Evolutionary conservation across 1,140 invertebrate species (phyloP), one percentile per base, ranked within the genome.

Genomic region (Stegodyphus mimosarum): DNA sequence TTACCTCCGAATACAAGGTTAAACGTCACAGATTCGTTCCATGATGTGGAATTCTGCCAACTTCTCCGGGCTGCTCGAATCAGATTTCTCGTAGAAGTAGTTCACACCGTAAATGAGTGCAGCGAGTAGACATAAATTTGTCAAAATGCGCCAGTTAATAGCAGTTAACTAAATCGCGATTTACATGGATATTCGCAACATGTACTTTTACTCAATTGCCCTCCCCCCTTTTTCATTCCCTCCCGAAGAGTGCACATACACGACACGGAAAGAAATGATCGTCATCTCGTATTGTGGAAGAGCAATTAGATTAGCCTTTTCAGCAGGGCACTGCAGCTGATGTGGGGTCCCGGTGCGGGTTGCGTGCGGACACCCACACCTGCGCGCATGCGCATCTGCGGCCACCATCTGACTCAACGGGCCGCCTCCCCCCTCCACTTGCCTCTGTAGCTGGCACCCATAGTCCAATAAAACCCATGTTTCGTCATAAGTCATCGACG

Each of bases 341-440:
- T n/a, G 11, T 67, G 64, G 11, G 64, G 64, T 67, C 64, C 64
- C 49, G 13, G 15, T 15, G 71, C 6, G 71, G 51, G 7, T 73
- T 73, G 71, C 71, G 71, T 73, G 71, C 15, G 48, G 18, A 15
- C 17, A n/a, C 64, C 15, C 51, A 52, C 71, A 73, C 71, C 71
- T 73, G 71, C 51, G 71, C 71, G 71, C 71, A 53, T 73, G 71
- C 71, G 71, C 71, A 73, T 73, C 51, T 52, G 71, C 71, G 15
- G 33, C 17, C 71, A 5, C 71, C 71, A 73, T 73, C 71, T 73
- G 71, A 73, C 71, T 73, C 71, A 53, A 53, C 50, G 1, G 9
- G 49, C 51, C 51, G 7, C 51, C 50, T 9, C 49, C 49, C 69
- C 69, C 10, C 17, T 6, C 48, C 69, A 60, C 15, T 10, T 60